Percentiles rank a stretch among this genome's conserved stretches.
Conservation (phyloP, 1,140 invertebrate genomes). For the Patella vulgata region DNA sequence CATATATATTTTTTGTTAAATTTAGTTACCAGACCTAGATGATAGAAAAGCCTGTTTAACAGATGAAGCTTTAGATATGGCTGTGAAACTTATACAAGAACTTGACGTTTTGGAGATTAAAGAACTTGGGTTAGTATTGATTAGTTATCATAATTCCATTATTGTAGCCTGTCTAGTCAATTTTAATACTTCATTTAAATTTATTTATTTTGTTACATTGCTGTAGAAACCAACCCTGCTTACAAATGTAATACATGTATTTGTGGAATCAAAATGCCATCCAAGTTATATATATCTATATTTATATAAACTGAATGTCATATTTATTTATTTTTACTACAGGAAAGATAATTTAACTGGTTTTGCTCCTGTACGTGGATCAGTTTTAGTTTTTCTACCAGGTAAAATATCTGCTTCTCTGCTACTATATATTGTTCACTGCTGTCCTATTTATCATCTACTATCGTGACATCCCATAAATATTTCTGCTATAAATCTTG, state of each 20-base stretch:
- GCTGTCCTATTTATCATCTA: not conserved
- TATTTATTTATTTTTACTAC: constrained; percentile 26
- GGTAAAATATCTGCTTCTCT: constrained; percentile 68
- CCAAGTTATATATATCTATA: no score
- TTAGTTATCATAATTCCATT: no score
- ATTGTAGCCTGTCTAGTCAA: no score
- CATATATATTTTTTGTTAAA: not conserved
- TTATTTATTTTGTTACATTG: not conserved
- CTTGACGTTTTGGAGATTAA: constrained; percentile 78
- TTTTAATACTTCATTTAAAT: not conserved
- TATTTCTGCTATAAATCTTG: not conserved
- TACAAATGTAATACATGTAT: no score
- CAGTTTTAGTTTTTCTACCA: constrained; percentile 88
- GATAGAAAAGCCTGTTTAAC: constrained; percentile 51
- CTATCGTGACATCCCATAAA: not conserved
- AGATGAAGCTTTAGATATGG: constrained; percentile 52
- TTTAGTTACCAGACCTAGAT: constrained; percentile 50
- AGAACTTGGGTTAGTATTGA: constrained; percentile 52
- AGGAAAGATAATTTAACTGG: constrained; percentile 30
- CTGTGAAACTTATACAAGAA: constrained; percentile 73
- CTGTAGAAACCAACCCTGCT: no score
- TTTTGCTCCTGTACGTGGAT: constrained; percentile 67
- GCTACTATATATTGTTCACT: constrained; percentile 2
- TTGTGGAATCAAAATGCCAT: no score
- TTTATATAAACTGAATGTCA: no score